Conservation (phyloP, 2,797 vertebrate species). For the Rhynchonycteris naso region DNA sequence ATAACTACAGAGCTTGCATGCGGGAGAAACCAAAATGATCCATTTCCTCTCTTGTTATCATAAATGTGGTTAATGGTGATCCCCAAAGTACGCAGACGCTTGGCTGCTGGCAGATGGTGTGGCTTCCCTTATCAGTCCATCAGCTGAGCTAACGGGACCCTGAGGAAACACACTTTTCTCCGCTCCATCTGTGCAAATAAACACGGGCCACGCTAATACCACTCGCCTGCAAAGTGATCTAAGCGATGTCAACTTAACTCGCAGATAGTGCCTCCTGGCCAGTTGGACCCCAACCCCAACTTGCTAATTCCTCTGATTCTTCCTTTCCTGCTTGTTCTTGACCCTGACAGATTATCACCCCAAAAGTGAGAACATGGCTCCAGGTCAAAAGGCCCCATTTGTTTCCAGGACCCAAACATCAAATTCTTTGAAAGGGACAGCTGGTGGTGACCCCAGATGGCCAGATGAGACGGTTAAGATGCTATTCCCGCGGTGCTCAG, state of each 20-base stretch:
- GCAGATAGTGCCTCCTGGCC: constrained; percentile 31
- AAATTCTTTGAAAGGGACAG: background rate
- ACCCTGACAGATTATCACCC: constrained; percentile 72
- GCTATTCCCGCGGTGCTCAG: background rate
- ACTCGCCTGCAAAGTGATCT: constrained; percentile 50
- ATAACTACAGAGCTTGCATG: constrained; percentile 46
- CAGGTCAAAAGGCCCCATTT: background rate
- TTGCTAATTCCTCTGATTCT: constrained; percentile 57
- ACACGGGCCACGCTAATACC: background rate
- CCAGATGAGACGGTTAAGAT: background rate
- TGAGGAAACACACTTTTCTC: constrained; percentile 58
- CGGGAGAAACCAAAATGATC: constrained; percentile 9
- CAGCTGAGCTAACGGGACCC: constrained; percentile 51
- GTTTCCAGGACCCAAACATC: background rate
- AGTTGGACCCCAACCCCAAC: constrained; percentile 38
- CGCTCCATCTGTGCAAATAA: constrained; percentile 77
- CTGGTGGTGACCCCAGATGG: background rate
- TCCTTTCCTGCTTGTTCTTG: constrained; percentile 48
- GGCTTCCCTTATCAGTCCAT: constrained; percentile 65
- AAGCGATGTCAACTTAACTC: constrained; percentile 58
- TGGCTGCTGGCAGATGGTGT: background rate
- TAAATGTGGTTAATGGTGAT: background rate
- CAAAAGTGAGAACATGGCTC: constrained; percentile 1
- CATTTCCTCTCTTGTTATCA: constrained; percentile 51
- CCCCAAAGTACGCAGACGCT: background rate